Percentiles rank a stretch among this genome's conserved stretches.
These are phyloP conservation scores for Sarcophaga variegata DNA, from an alignment of 2,888 invertebrate species.

Conservation along the genomic window DNA sequence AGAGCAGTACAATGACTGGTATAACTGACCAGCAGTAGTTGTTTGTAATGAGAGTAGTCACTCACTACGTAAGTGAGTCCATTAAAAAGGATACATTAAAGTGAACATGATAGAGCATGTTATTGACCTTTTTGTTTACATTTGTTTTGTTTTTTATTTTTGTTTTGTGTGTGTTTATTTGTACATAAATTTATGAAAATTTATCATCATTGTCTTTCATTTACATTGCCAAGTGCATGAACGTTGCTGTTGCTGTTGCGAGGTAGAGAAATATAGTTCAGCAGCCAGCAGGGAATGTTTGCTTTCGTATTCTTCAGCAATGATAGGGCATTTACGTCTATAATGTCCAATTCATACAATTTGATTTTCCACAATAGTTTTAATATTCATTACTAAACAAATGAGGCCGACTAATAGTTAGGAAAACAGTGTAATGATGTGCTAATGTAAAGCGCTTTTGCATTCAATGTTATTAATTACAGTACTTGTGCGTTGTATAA, in stretches of 20 bases:
- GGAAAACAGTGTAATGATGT: no score
- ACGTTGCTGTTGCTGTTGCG: no score
- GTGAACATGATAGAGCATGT: conserved; percentile 52
- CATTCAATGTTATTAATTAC: no score
- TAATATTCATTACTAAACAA: no score
- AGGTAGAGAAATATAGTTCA: neutral
- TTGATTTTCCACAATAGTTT: no score
- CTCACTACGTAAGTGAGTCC: neutral
- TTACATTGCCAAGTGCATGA: neutral
- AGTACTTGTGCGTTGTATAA: no score
- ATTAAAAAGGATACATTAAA: conserved; percentile 52
- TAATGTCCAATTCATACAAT: no score
- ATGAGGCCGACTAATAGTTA: no score
- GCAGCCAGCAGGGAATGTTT: neutral
- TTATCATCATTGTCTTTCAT: conserved; percentile 43
- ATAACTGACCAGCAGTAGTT: neutral
- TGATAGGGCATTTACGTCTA: no score
- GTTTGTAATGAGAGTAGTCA: neutral
- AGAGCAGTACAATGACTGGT: neutral
- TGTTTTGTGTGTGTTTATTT: neutral
- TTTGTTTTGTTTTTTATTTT: neutral
- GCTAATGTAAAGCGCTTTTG: no score
- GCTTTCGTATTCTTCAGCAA: neutral
- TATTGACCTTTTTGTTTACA: conserved; percentile 31
- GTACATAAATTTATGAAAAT: conserved; percentile 46